Percentiles rank a stretch among this genome's conserved stretches.
Conservation (phyloP, 2,888 invertebrate species). For the Rutpela maculata region DNA sequence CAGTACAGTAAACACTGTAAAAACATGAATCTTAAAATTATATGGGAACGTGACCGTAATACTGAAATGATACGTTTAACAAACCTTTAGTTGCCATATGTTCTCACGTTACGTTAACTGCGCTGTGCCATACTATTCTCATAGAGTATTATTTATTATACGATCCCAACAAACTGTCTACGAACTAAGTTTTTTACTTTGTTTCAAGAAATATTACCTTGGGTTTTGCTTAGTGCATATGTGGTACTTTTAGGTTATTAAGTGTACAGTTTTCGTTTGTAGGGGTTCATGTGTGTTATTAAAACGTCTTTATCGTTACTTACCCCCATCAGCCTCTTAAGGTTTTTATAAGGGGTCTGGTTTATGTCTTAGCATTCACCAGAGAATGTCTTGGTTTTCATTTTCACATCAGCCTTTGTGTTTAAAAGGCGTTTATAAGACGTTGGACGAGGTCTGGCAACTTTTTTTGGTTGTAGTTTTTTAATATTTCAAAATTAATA, state of each 20-base stretch:
- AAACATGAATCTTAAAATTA: constrained; percentile 42
- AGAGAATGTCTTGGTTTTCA: constrained; percentile 37
- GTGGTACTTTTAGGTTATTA: constrained; percentile 10
- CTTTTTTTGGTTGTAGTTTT: background rate
- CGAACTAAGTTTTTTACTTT: constrained; percentile 6
- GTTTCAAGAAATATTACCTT: constrained; percentile 14
- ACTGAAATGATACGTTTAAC: constrained; percentile 29
- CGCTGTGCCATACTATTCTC: constrained; percentile 13
- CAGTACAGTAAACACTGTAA: constrained; percentile 38
- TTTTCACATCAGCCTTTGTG: constrained; percentile 31
- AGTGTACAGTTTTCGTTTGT: background rate
- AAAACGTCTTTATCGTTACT: constrained; percentile 39
- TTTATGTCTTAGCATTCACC: constrained; percentile 39
- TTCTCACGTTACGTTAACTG: constrained; percentile 31
- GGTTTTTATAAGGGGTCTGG: constrained; percentile 37
- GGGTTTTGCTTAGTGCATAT: background rate
- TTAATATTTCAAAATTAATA: background rate
- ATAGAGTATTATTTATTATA: constrained; percentile 14
- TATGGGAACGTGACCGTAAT: constrained; percentile 37
- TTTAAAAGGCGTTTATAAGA: constrained; percentile 25
- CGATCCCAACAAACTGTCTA: constrained; percentile 8
- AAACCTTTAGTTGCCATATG: constrained; percentile 31
- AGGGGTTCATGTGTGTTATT: constrained; percentile 32
- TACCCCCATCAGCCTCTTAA: constrained; percentile 35
- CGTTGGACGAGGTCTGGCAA: constrained; percentile 4